Evolutionary conservation across 2,797 vertebrate genomes (phyloP).

Genomic region (Pagetopsis macropterus): DNA sequence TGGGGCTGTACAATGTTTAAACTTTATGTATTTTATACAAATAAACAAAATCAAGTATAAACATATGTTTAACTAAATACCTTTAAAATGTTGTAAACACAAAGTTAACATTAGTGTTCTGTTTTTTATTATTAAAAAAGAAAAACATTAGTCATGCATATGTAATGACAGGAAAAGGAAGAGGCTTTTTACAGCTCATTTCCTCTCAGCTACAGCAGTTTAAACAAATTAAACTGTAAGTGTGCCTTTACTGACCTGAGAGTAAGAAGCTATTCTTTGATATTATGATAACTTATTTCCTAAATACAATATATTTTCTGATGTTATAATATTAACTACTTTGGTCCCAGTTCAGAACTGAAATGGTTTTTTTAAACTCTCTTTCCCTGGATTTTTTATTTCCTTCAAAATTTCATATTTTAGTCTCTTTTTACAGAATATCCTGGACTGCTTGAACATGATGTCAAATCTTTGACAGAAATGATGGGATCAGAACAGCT

Average conservation of each 20-base stretch:
- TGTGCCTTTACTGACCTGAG: no score
- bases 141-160: background rate
- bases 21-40: no score
- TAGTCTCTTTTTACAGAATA: no score
- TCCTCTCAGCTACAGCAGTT: background rate
- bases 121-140: background rate
- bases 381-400: background rate
- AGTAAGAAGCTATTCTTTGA: no score
- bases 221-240: background rate
- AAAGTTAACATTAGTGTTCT: background rate
- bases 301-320: no score
- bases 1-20: background rate
- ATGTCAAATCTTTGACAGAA: no score
- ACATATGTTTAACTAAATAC: background rate
- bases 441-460: no score
- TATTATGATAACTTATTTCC: no score
- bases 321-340: no score
- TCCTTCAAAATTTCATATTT: background rate
- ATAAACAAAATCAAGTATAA: background rate
- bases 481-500: background rate
- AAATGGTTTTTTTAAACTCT: background rate
- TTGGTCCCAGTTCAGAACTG: background rate
- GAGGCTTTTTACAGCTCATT: constrained; percentile 9
- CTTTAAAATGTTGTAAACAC: background rate
- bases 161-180: constrained; percentile 11